A percentile compares a stretch with the other conserved stretches of the same genome.
phyloP scores from a whole-genome alignment of 2,888 invertebrate genomes.

The Crocallis elinguaria region DNA sequence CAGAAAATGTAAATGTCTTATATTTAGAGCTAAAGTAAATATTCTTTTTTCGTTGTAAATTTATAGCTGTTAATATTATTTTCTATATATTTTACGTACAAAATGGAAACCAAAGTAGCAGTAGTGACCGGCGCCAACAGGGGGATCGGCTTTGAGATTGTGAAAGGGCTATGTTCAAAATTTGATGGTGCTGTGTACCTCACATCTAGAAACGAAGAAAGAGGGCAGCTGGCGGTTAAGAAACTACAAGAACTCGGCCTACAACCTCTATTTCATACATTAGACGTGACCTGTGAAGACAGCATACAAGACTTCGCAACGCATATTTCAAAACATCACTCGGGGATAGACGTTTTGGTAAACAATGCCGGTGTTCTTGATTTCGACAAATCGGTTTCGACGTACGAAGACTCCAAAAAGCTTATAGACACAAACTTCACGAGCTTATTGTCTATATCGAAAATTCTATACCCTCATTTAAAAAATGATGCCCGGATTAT shows the following conservation, averaged over 20 bases:
- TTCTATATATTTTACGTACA: constrained; percentile 50
- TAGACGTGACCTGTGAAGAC: constrained; percentile 87
- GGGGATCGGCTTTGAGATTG: constrained; percentile 79
- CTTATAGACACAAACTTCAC: constrained; percentile 90
- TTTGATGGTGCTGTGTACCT: constrained; percentile 90
- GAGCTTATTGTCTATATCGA: constrained; percentile 86
- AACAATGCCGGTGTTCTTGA: constrained; percentile 92
- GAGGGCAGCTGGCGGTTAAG: constrained; percentile 86
- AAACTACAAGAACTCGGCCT: constrained; percentile 85
- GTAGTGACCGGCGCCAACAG: constrained; percentile 78
- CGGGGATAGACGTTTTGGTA: constrained; percentile 89
- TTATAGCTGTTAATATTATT: constrained; percentile 27
- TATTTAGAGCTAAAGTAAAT: constrained; percentile 32
- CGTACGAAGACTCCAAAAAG: constrained; percentile 88
- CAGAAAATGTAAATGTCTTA: constrained; percentile 27
- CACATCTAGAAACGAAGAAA: constrained; percentile 87
- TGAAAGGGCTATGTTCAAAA: constrained; percentile 86
- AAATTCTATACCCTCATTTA: constrained; percentile 88
- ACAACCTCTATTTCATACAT: constrained; percentile 86
- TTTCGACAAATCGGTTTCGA: constrained; percentile 86
- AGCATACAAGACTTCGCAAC: constrained; percentile 86
- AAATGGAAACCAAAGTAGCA: constrained; percentile 83
- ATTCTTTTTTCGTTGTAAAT: constrained; percentile 35
- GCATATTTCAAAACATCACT: constrained; percentile 85
- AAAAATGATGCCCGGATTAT: constrained; percentile 89